Percentiles rank a stretch among this genome's conserved stretches.
phyloP scores from a whole-genome alignment of 2,797 vertebrate species.

The Cercopithecus neglectus region DNA sequence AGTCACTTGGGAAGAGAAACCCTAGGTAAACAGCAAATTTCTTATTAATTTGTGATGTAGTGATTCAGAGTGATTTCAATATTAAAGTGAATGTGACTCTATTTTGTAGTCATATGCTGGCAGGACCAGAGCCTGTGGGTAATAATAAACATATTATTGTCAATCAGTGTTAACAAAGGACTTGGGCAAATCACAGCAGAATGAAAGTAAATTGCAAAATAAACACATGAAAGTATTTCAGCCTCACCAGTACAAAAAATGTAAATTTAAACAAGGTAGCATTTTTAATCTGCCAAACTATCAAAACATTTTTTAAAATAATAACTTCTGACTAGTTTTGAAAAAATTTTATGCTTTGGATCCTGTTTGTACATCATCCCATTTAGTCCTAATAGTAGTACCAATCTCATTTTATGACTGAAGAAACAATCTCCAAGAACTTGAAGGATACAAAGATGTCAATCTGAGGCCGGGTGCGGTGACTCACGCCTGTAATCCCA shows the following conservation, averaged over 20 bases:
- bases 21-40: not conserved
- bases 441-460: not conserved
- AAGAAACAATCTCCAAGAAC: slow-evolving; percentile 2
- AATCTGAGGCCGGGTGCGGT: not conserved
- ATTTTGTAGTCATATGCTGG: slow-evolving; percentile 11
- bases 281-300: not conserved
- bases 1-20: not conserved
- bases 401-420: not conserved
- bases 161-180: not conserved
- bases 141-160: not conserved
- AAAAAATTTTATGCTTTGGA: not conserved
- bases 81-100: not conserved
- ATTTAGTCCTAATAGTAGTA: not conserved
- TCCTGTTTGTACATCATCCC: not conserved
- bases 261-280: not conserved
- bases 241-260: not conserved
- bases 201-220: not conserved
- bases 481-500: not conserved
- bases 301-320: not conserved
- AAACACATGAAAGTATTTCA: not conserved
- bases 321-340: not conserved
- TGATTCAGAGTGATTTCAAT: not conserved
- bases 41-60: not conserved
- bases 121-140: not conserved
- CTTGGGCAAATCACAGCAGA: slow-evolving; percentile 9